phyloP scores from a whole-genome alignment of 2,113 vertebrate genomes.

The Sapajus apella region DNA sequence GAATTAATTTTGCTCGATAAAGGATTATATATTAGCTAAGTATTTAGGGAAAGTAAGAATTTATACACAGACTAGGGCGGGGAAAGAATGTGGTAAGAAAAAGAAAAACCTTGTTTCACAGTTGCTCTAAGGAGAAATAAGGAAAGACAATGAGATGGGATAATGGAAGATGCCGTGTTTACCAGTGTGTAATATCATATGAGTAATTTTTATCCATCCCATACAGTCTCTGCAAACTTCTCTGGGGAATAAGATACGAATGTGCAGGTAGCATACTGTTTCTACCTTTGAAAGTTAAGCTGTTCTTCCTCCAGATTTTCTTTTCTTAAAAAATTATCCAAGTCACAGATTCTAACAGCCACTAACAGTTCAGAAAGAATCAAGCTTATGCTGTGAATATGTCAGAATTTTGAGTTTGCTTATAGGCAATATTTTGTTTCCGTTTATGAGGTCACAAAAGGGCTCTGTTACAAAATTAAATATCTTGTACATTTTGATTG shows the following conservation, averaged over 20 bases:
- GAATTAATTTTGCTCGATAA: not conserved
- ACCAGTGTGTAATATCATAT: not conserved
- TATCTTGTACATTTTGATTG: not conserved
- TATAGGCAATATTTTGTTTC: not conserved
- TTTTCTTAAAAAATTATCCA: not conserved
- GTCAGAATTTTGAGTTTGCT: not conserved
- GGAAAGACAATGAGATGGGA: not conserved
- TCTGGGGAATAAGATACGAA: not conserved
- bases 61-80: not conserved
- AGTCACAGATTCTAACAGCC: not conserved
- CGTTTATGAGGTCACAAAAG: not conserved
- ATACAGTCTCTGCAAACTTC: not conserved
- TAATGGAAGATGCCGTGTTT: not conserved
- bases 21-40: not conserved
- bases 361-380: not conserved
- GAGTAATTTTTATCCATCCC: not conserved
- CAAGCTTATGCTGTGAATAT: not conserved
- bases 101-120: not conserved
- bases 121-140: not conserved
- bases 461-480: constrained; percentile 8
- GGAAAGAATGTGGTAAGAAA: not conserved
- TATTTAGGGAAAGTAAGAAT: not conserved
- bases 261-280: not conserved
- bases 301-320: not conserved
- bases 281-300: not conserved